Evolutionary conservation across 2,113 vertebrate species (phyloP), one percentile per base, ranked within the genome.

Genomic region (Carassius auratus): DNA sequence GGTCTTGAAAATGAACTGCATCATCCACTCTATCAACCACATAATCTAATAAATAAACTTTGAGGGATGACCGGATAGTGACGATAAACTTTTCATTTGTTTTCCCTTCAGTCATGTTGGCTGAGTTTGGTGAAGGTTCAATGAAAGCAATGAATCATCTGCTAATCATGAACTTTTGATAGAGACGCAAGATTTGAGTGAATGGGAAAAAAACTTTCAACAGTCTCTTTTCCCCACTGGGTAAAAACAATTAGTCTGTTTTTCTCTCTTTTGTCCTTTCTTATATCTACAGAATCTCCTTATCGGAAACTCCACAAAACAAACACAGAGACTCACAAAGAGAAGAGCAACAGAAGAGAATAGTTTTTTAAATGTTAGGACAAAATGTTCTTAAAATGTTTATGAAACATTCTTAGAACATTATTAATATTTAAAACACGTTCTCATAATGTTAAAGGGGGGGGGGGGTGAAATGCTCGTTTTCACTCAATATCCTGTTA

Each of bases 21-120:
- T 79, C 74, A 86, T 73, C 36, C n/a, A 81, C 36, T 17, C 45
- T 75, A 68, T 81, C 79, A 68, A 78, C 64, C 45, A 57, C 36
- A 71, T 83, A 78, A 88, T 81, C 83, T 80, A 81, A 62, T 80
- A 82, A 82, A 88, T 84, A 85, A 61, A 17, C 50, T 88, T 59
- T 83, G 80, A 84, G 68, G 69, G 76, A 86, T 61, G 76, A 42
- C n/a, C n/a, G 21, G 64, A 12, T 76, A 76, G 61, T 45, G 13
- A 80, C 30, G 73, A 71, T 85, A 83, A 26, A 26, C 38, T 82
- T 45, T 45, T 71, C 61, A 83, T 84, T 81, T 86, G 68, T 57
- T 84, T 59, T 74, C 64, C 45, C 21, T 75, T 80, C 26, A 76
- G 9, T 77, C 68, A 48, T 52, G 42, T n/a, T 73, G 26, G 50